These are phyloP conservation scores for Parazoanthus darwini DNA, from an alignment of 92 coral and sea anemone species.

Conservation along the genomic window DNA sequence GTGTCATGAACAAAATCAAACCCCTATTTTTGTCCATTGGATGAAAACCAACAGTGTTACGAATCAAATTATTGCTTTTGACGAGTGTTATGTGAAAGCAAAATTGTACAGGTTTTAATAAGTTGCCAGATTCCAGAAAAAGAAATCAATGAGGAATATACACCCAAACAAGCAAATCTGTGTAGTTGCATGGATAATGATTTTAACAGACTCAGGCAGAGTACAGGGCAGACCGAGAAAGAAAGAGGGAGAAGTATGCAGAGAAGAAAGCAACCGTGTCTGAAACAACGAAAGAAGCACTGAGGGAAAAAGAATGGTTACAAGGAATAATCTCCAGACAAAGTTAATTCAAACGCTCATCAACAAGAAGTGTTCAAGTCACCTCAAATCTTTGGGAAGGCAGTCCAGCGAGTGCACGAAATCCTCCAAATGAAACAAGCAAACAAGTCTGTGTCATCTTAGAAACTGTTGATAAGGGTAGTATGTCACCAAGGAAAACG, in stretches of 20 bases:
- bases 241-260: conserved; percentile 50
- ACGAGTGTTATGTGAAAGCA: neutral
- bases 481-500: conserved; percentile 47
- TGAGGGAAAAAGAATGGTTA: conserved; percentile 32
- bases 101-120: conserved; percentile 6
- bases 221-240: conserved; percentile 47
- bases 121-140: neutral
- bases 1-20: neutral
- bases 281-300: conserved; percentile 39
- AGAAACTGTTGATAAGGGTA: conserved; percentile 32
- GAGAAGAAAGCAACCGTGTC: conserved; percentile 47
- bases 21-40: neutral
- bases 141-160: neutral
- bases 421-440: conserved; percentile 46
- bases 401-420: conserved; percentile 44
- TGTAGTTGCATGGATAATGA: conserved; percentile 21
- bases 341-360: neutral
- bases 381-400: conserved; percentile 50
- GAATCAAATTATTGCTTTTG: neutral
- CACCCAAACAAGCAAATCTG: neutral
- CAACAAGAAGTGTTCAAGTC: conserved; percentile 5
- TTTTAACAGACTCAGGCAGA: conserved; percentile 17
- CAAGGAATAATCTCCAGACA: conserved; percentile 31
- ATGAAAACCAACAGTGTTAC: neutral
- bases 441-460: conserved; percentile 44